Evolutionary conservation across 2,888 invertebrate genomes (phyloP).

Genomic region (Mermis nigrescens): DNA sequence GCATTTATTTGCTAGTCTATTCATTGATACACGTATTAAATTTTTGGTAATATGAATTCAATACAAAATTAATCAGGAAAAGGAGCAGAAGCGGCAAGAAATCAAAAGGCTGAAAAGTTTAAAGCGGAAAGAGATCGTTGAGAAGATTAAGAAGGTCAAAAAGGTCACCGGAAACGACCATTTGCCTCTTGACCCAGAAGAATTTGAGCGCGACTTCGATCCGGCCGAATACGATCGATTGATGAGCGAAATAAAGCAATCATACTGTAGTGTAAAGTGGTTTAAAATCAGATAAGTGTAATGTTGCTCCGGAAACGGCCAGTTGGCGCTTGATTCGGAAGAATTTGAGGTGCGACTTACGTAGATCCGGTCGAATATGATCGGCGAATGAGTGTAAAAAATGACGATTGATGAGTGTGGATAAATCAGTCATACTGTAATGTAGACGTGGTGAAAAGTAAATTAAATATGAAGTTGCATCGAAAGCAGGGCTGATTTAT

Average conservation of each 20-base stretch:
- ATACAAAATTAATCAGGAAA: slow-evolving; percentile 49
- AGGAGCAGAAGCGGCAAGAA: slow-evolving; percentile 60
- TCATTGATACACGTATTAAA: too few relatives aligned
- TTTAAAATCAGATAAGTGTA: background rate
- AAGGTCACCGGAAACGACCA: slow-evolving; percentile 65
- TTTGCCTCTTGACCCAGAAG: slow-evolving; percentile 51
- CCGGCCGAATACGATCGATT: slow-evolving; percentile 25
- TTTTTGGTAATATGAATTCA: too few relatives aligned
- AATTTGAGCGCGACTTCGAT: slow-evolving; percentile 47
- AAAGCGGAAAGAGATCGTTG: slow-evolving; percentile 69
- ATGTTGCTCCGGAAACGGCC: slow-evolving; percentile 62
- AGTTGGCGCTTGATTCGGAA: slow-evolving; percentile 49
- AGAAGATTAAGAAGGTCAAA: slow-evolving; percentile 63
- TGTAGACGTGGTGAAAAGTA: too few relatives aligned
- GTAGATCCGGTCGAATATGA: slow-evolving; percentile 31
- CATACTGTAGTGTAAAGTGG: background rate
- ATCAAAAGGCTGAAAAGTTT: slow-evolving; percentile 47
- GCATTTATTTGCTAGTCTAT: too few relatives aligned
- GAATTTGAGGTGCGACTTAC: slow-evolving; percentile 56
- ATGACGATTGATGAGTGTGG: too few relatives aligned
- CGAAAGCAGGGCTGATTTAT: too few relatives aligned
- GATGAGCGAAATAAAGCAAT: slow-evolving; percentile 16
- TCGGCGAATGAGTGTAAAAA: slow-evolving; percentile 25
- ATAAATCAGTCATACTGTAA: too few relatives aligned
- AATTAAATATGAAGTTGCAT: too few relatives aligned